Evolutionary conservation across 2,888 invertebrate genomes (phyloP).

Genomic region (Odontocerum albicorne): DNA sequence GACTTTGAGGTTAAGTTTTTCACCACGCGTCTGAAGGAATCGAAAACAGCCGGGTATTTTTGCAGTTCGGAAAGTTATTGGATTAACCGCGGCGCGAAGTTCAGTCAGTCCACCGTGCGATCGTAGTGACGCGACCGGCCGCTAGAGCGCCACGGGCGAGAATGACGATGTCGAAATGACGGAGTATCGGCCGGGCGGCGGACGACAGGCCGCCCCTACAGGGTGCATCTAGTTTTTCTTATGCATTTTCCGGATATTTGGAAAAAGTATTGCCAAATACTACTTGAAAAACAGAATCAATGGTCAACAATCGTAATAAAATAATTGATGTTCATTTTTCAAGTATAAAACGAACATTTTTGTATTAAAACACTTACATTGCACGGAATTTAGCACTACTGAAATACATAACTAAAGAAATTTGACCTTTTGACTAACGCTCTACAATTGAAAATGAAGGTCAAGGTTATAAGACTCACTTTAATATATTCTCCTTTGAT

Average conservation of each 20-base stretch:
- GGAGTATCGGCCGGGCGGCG: constrained; percentile 27
- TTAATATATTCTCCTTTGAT: too few relatives aligned
- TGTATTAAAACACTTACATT: too few relatives aligned
- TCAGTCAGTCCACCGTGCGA: constrained; percentile 3
- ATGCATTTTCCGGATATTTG: constrained; percentile 13
- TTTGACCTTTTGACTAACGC: too few relatives aligned
- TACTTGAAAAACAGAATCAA: too few relatives aligned
- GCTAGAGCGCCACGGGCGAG: constrained; percentile 29
- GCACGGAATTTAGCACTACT: too few relatives aligned
- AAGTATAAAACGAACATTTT: too few relatives aligned
- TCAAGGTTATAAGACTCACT: too few relatives aligned
- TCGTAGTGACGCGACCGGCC: constrained; percentile 30
- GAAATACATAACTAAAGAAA: too few relatives aligned
- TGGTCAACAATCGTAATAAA: too few relatives aligned
- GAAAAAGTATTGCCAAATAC: too few relatives aligned
- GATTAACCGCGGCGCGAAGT: constrained; percentile 22
- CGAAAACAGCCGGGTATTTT: not conserved
- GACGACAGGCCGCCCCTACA: constrained; percentile 32
- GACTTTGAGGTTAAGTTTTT: constrained; percentile 19
- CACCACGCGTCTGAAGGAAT: constrained; percentile 5
- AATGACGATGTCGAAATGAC: constrained; percentile 31
- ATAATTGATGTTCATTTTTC: too few relatives aligned
- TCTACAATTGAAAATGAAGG: too few relatives aligned
- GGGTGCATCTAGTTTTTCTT: constrained; percentile 24
- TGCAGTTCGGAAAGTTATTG: constrained; percentile 1